These are phyloP conservation scores for Gadopsis marmoratus DNA, from an alignment of 2,797 vertebrate genomes.

Conservation along the genomic window DNA sequence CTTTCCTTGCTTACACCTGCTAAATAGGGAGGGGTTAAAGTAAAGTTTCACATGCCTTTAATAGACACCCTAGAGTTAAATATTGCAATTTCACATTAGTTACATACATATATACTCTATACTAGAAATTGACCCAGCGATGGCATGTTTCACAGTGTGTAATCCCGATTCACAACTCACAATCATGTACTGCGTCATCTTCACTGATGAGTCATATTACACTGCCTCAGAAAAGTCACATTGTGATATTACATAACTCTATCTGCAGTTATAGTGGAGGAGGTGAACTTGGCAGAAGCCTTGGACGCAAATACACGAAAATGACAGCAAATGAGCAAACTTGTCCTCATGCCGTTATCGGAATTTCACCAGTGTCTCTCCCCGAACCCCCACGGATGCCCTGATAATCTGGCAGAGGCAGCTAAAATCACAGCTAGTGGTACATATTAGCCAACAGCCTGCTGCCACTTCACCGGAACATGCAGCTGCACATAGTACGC, in stretches of 20 bases:
- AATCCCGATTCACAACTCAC: slow-evolving; percentile 46
- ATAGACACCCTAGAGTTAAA: not conserved
- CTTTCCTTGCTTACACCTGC: not conserved
- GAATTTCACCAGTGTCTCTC: not conserved
- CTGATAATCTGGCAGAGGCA: slow-evolving; percentile 28
- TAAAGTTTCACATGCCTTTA: not conserved
- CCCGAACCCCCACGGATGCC: not conserved
- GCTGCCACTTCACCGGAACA: slow-evolving; percentile 52
- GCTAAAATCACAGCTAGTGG: slow-evolving; percentile 33
- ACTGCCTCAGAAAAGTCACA: slow-evolving; percentile 61
- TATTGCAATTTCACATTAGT: not conserved
- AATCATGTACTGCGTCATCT: slow-evolving; percentile 65
- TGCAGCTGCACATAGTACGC: slow-evolving; percentile 52
- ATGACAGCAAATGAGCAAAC: slow-evolving; percentile 37
- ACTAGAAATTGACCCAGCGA: slow-evolving; percentile 1
- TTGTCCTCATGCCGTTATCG: not conserved
- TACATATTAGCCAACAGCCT: slow-evolving; percentile 43
- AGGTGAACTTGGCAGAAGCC: slow-evolving; percentile 34
- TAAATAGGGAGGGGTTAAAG: not conserved
- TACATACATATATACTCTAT: slow-evolving; percentile 1
- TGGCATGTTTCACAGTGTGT: slow-evolving; percentile 22
- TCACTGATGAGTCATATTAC: slow-evolving; percentile 69
- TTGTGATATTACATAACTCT: slow-evolving; percentile 68
- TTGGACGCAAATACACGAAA: slow-evolving; percentile 30
- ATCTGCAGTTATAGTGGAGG: slow-evolving; percentile 63